Evolutionary conservation across 2,797 vertebrate genomes (phyloP).

Genomic region (Pitangus sulphuratus): DNA sequence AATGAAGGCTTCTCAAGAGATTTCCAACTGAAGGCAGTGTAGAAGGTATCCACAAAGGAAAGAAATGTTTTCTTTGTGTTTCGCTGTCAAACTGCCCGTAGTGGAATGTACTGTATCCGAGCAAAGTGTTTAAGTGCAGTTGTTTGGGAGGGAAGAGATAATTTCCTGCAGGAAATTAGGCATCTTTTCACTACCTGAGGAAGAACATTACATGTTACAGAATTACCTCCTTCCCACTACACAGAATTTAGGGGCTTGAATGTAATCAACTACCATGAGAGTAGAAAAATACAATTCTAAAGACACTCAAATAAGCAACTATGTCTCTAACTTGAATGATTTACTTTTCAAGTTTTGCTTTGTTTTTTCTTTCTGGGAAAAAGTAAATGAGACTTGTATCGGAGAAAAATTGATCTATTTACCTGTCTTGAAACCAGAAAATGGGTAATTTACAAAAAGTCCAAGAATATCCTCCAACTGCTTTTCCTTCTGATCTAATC

Average conservation of each 20-base stretch:
- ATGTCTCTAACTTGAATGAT: neutral
- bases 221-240: neutral
- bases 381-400: neutral
- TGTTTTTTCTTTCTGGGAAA: neutral
- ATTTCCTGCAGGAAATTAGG: neutral
- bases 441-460: constrained; percentile 57
- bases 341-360: neutral
- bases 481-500: constrained; percentile 25
- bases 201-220: neutral
- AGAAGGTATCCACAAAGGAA: neutral
- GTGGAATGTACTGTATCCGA: neutral
- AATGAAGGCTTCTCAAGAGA: neutral
- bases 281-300: neutral
- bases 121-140: neutral
- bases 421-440: constrained; percentile 59
- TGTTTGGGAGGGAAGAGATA: neutral
- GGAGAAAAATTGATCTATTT: neutral
- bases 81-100: neutral
- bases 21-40: neutral
- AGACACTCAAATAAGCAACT: neutral
- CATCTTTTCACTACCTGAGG: neutral
- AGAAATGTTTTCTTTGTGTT: neutral
- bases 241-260: neutral
- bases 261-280: neutral
- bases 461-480: constrained; percentile 9